Evolutionary conservation across 2,888 invertebrate genomes (phyloP).

Genomic region (Melolontha melolontha): DNA sequence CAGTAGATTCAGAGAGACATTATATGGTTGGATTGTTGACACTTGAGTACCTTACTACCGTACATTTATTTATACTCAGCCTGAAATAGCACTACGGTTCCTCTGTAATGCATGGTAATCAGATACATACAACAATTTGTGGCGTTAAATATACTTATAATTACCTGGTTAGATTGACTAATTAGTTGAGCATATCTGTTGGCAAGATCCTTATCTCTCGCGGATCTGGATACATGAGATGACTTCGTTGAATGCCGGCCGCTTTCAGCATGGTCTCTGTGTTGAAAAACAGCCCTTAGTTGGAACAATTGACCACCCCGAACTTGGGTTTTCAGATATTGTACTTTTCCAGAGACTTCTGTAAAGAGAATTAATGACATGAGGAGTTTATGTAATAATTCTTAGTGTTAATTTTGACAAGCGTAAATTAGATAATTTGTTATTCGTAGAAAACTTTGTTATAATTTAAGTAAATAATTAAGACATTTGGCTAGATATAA

Average conservation of each 20-base stretch:
- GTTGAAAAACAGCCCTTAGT: slow-evolving; percentile 80
- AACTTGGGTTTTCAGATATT: slow-evolving; percentile 78
- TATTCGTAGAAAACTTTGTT: too few relatives aligned
- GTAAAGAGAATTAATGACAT: slow-evolving; percentile 42
- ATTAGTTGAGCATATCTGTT: slow-evolving; percentile 79
- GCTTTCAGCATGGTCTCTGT: slow-evolving; percentile 68
- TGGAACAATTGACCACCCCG: slow-evolving; percentile 79
- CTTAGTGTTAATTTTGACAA: neutral
- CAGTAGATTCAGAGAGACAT: too few relatives aligned
- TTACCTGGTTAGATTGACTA: slow-evolving; percentile 79
- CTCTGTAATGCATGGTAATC: too few relatives aligned
- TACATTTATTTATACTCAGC: too few relatives aligned
- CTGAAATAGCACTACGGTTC: too few relatives aligned
- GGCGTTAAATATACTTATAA: slow-evolving; percentile 45
- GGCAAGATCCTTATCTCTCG: slow-evolving; percentile 64
- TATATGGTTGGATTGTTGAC: too few relatives aligned
- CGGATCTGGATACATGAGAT: slow-evolving; percentile 57
- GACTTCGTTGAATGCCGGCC: slow-evolving; percentile 56
- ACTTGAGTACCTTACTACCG: too few relatives aligned
- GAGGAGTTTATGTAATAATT: neutral
- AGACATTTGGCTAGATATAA: too few relatives aligned
- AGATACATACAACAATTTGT: too few relatives aligned
- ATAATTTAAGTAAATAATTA: too few relatives aligned
- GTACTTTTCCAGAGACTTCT: slow-evolving; percentile 60
- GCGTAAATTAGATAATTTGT: too few relatives aligned